Evolutionary conservation across 2,888 invertebrate species (phyloP), one percentile per base, ranked within the genome.

Genomic region (Venustoraphidia nigricollis): DNA sequence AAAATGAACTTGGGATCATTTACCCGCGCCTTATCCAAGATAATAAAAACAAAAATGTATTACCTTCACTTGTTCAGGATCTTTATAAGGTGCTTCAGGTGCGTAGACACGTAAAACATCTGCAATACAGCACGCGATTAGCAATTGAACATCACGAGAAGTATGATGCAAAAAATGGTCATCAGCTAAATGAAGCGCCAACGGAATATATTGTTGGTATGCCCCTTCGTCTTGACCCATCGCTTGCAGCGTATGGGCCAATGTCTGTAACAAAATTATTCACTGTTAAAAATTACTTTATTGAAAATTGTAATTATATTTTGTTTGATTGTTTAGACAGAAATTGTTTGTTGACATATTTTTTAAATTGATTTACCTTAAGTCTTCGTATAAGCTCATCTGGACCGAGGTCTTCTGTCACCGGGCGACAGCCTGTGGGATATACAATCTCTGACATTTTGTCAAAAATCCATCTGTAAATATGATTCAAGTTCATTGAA

Each of bases 51-150:
- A 17, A 27, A 27, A 27, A 27, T 27, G 27, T 6, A 6, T 47
- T 51, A 73, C 73, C 66, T 83, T 86, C 51, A 96, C 85, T 74
- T 94, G 92, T 52, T 91, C 89, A 52, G 89, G 84, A 63, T 95
- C 95, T 68, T 93, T 94, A 65, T 94, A 97, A 0, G 97, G 97
- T 37, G 95, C 95, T 64, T 96, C 95, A 0, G 97, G 96, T 2
- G 96, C 96, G 67, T 94, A 97, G 8, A 97, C 91, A 51, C 96
- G 73, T 54, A 97, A 77, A 36, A 97, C 91, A 67, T 97, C 96
- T 8, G 96, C 96, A 60, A 97, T 91, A 64, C 96, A 96, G 67
- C 96, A 97, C 0, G 96, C 96, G 51, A 95, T 90, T 36, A 96
- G 72, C 45, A 97, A 72, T 63, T 95, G 89, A 0, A 97, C 95